Evolutionary conservation across 2,797 vertebrate species (phyloP).

Genomic region (Stomatorhinus walkeri): DNA sequence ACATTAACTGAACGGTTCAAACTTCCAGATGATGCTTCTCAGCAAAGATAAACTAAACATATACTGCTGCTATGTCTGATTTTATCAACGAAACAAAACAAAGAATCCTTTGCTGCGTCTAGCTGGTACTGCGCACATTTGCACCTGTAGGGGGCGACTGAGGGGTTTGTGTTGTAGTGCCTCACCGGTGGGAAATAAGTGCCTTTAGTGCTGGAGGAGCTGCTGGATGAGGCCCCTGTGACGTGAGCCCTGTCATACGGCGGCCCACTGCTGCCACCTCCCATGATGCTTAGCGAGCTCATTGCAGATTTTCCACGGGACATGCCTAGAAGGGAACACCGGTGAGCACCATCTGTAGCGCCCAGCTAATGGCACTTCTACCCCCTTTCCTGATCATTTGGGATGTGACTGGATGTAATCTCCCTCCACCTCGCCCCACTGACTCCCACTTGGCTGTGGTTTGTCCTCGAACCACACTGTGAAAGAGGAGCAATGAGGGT

Average conservation of each 20-base stretch:
- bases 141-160: background rate
- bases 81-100: background rate
- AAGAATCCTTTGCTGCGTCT: background rate
- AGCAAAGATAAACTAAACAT: background rate
- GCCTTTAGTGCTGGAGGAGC: constrained; percentile 95
- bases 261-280: constrained; percentile 87
- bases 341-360: background rate
- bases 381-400: background rate
- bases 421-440: background rate
- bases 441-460: background rate
- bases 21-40: background rate
- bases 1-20: background rate
- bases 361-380: background rate
- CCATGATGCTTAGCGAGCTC: constrained; percentile 89
- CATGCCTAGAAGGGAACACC: constrained; percentile 65
- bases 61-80: background rate
- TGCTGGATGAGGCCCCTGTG: constrained; percentile 93
- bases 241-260: constrained; percentile 94
- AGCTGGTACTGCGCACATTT: background rate
- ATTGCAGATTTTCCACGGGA: constrained; percentile 93
- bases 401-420: background rate
- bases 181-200: constrained; percentile 87
- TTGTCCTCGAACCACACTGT: background rate
- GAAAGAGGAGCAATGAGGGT: background rate
- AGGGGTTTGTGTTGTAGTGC: background rate